A percentile compares a stretch with the other conserved stretches of the same genome.
These are phyloP conservation scores for Ivindomyrus marchei DNA, from an alignment of 2,113 vertebrate genomes.

Conservation along the genomic window DNA sequence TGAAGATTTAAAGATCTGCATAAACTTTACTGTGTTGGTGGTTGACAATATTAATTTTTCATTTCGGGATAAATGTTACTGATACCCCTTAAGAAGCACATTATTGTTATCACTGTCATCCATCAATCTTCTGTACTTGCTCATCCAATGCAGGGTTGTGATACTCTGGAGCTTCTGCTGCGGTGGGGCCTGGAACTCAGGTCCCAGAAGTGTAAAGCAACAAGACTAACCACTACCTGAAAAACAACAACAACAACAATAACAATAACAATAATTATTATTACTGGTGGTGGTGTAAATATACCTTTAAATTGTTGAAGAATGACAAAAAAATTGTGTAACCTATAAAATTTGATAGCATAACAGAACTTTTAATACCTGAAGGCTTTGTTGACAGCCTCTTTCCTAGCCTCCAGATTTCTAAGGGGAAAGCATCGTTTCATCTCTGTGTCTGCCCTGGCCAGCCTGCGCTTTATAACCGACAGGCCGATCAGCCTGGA, in stretches of 20 bases:
- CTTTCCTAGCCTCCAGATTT: neutral
- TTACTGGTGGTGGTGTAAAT: neutral
- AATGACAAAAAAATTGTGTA: neutral
- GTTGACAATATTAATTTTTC: neutral
- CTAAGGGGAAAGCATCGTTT: constrained; percentile 26
- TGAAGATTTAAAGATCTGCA: neutral
- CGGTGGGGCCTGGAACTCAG: neutral
- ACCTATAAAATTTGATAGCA: neutral
- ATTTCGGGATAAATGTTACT: neutral
- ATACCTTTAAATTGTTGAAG: neutral
- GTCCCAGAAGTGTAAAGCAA: neutral
- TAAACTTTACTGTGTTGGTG: neutral
- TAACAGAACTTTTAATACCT: neutral
- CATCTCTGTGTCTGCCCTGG: constrained; percentile 28
- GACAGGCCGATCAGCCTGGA: constrained; percentile 44
- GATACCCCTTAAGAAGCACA: neutral
- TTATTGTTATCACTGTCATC: neutral
- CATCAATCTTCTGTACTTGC: neutral
- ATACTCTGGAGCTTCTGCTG: neutral
- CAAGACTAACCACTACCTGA: neutral
- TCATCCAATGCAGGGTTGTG: neutral
- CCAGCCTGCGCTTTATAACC: constrained; percentile 9
- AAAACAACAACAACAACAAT: neutral
- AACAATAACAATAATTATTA: neutral
- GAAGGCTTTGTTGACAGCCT: constrained; percentile 1